Conservation (phyloP, 2,888 invertebrate genomes). For the Acrobasis repandana region DNA sequence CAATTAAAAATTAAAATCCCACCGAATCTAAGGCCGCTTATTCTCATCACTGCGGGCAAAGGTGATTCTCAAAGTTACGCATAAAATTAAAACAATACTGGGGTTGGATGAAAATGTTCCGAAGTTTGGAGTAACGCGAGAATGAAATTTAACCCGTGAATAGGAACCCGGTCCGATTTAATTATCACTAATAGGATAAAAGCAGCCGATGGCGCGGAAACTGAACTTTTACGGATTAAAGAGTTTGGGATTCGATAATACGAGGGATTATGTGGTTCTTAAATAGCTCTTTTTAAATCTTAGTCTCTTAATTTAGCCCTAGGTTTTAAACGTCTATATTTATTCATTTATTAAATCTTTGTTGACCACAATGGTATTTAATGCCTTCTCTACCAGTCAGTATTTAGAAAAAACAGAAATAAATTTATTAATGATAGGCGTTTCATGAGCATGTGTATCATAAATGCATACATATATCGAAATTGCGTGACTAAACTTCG, state of each 20-base stretch:
- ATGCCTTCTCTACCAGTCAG: too few species aligned
- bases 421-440: too few species aligned
- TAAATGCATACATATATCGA: too few species aligned
- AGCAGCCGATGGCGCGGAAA: conserved; percentile 59
- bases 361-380: too few species aligned
- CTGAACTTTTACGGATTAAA: conserved; percentile 50
- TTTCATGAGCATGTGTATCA: too few species aligned
- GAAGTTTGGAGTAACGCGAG: conserved; percentile 48
- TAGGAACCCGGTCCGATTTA: conserved; percentile 60
- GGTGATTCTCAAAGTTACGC: conserved; percentile 18
- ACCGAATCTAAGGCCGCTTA: conserved; percentile 15
- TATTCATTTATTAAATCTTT: too few species aligned
- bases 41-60: conserved; percentile 11
- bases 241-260: conserved; percentile 40
- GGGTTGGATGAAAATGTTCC: conserved; percentile 33
- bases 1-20: conserved; percentile 20
- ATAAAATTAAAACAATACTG: conserved; percentile 37
- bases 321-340: too few species aligned
- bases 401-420: too few species aligned
- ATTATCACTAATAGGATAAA: conserved; percentile 72
- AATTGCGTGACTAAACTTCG: too few species aligned
- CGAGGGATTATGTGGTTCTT: conserved; percentile 36
- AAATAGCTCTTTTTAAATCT: not conserved
- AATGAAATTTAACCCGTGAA: conserved; percentile 61
- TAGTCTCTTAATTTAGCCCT: not conserved